Percentiles rank a stretch among this genome's conserved stretches.
phyloP scores from a whole-genome alignment of 1,140 invertebrate genomes.

The Stegodyphus mimosarum region DNA sequence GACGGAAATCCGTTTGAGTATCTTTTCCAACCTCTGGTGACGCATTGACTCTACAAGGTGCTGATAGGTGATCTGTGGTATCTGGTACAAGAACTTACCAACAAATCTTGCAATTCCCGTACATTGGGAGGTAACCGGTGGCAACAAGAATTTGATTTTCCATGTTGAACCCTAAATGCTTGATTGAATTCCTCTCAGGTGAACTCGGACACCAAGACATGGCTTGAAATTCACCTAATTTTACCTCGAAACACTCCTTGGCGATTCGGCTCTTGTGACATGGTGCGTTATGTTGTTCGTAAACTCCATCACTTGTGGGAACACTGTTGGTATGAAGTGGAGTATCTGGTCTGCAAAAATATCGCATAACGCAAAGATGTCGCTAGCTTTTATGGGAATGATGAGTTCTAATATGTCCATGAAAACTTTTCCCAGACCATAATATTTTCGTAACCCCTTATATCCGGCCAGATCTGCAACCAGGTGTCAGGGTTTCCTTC shows the following conservation, averaged over 20 bases:
- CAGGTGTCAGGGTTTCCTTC: too few relatives aligned
- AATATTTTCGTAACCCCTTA: not conserved
- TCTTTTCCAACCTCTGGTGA: too few relatives aligned
- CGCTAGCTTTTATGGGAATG: not conserved
- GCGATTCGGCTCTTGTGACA: not conserved
- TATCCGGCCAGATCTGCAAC: not conserved
- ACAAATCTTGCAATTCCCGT: not conserved
- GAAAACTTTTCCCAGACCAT: not conserved
- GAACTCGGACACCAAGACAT: not conserved
- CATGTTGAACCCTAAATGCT: not conserved
- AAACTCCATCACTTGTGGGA: not conserved
- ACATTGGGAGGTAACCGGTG: not conserved
- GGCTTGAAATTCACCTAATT: not conserved
- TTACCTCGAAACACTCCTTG: not conserved
- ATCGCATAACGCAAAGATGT: not conserved
- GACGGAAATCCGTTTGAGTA: too few relatives aligned
- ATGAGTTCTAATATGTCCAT: not conserved
- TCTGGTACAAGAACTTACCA: not conserved
- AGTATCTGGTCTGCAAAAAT: not conserved
- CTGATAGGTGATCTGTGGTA: too few relatives aligned
- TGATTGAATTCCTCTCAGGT: not conserved
- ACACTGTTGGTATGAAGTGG: not conserved
- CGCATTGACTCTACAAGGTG: too few relatives aligned
- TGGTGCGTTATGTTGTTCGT: not conserved
- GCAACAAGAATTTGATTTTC: not conserved